Evolutionary conservation across 1,140 invertebrate genomes (phyloP).

Genomic region (Rhagoletis pomonella): DNA sequence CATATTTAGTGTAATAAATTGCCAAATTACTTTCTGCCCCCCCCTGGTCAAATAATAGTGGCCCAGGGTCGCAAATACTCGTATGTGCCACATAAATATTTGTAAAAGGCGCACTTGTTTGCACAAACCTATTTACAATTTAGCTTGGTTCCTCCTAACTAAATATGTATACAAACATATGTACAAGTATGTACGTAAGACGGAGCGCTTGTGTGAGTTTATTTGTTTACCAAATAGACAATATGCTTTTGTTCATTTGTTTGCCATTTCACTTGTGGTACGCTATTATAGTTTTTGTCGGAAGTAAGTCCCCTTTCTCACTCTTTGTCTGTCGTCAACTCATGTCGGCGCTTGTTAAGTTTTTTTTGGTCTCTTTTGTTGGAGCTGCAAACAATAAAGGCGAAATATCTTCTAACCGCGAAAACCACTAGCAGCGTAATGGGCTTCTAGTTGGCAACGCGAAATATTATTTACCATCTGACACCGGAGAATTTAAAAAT

Average conservation of each 20-base stretch:
- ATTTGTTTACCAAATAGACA: background rate
- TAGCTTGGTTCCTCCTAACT: background rate
- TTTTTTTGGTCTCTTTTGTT: background rate
- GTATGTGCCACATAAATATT: slow-evolving; percentile 26
- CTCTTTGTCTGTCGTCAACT: background rate
- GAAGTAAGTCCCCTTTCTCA: too few relatives aligned
- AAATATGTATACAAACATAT: background rate
- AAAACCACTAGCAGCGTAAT: slow-evolving; percentile 18
- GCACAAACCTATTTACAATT: background rate
- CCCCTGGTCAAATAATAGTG: background rate
- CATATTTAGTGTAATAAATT: slow-evolving; percentile 27
- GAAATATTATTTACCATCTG: slow-evolving; percentile 17
- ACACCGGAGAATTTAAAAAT: background rate
- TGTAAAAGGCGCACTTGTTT: background rate
- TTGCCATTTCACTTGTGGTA: slow-evolving; percentile 10
- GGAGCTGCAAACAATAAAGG: background rate
- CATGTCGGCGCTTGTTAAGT: background rate
- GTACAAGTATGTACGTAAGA: too few relatives aligned
- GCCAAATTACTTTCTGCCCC: background rate
- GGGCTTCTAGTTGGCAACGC: slow-evolving; percentile 12
- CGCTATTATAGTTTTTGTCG: background rate
- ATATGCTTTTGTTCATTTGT: slow-evolving; percentile 47
- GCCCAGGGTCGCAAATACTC: slow-evolving; percentile 3
- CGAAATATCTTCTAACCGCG: background rate
- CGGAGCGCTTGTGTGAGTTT: too few relatives aligned